Conservation (phyloP, 2,888 invertebrate genomes). For the Luffia ferchaultella region DNA sequence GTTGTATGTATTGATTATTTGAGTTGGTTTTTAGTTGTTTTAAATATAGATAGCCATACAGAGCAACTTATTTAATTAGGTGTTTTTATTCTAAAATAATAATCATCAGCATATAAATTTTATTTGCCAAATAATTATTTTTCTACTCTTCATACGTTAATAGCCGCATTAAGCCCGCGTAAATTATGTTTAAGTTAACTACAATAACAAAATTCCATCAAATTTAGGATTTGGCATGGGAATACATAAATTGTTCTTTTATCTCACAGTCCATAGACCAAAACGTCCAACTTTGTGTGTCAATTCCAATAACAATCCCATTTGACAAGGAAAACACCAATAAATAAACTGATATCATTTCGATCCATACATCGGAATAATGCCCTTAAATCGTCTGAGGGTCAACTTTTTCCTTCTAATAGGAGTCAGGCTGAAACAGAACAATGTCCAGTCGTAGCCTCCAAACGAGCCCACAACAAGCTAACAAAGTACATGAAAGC, state of each 20-base stretch:
- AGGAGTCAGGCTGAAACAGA: background rate
- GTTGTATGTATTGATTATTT: too few relatives aligned
- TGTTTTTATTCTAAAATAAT: too few relatives aligned
- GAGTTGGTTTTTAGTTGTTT: too few relatives aligned
- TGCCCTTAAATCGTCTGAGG: too few relatives aligned
- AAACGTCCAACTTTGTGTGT: slow-evolving; percentile 18
- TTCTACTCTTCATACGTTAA: too few relatives aligned
- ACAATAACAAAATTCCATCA: background rate
- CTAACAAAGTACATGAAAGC: background rate
- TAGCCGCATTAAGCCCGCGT: too few relatives aligned
- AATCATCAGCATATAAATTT: too few relatives aligned
- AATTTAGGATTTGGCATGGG: background rate
- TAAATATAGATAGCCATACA: too few relatives aligned
- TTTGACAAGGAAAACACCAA: slow-evolving; percentile 2
- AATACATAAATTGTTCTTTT: background rate
- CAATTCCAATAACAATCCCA: slow-evolving; percentile 7
- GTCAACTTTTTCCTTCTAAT: background rate
- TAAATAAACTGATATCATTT: background rate
- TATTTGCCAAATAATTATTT: too few relatives aligned
- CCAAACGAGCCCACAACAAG: background rate
- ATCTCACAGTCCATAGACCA: background rate
- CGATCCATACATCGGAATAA: too few relatives aligned
- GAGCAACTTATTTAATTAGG: too few relatives aligned
- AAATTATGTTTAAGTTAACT: too few relatives aligned
- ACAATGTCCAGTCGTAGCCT: background rate